A percentile compares a stretch with the other conserved stretches of the same genome.
Evolutionary conservation across 2,888 invertebrate species (phyloP).

Genomic region (Microchrysa polita): DNA sequence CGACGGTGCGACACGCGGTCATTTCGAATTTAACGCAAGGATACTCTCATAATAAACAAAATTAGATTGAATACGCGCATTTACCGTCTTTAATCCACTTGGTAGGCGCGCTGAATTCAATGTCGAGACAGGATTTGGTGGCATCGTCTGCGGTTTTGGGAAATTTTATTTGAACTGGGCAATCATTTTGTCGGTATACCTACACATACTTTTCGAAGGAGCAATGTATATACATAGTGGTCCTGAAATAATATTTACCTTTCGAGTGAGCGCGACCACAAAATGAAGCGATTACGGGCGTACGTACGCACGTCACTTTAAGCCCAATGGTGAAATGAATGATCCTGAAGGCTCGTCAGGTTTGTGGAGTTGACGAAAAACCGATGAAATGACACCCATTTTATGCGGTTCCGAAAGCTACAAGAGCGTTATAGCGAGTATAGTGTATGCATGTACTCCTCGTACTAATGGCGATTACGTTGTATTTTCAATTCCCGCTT

Average conservation of each 20-base stretch:
- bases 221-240: too few relatives aligned
- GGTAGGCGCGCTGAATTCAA: constrained; percentile 28
- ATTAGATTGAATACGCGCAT: too few relatives aligned
- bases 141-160: constrained; percentile 5
- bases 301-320: constrained; percentile 6
- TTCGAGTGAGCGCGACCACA: constrained; percentile 7
- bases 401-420: neutral
- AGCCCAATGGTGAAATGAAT: constrained; percentile 29
- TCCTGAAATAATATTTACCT: neutral
- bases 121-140: constrained; percentile 27
- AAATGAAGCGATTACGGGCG: constrained; percentile 41
- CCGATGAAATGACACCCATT: neutral
- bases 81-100: constrained; percentile 22
- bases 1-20: too few relatives aligned
- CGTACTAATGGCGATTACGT: neutral
- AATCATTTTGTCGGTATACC: too few relatives aligned
- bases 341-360: neutral
- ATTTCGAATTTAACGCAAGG: too few relatives aligned
- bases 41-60: too few relatives aligned
- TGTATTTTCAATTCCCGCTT: constrained; percentile 12
- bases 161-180: neutral
- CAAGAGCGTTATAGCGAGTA: too few relatives aligned
- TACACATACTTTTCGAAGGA: too few relatives aligned
- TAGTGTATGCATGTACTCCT: too few relatives aligned
- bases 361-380: neutral